A percentile compares a stretch with the other conserved stretches of the same genome.
These are phyloP conservation scores for Isurus oxyrinchus DNA, from an alignment of 2,113 vertebrate genomes.

Conservation along the genomic window DNA sequence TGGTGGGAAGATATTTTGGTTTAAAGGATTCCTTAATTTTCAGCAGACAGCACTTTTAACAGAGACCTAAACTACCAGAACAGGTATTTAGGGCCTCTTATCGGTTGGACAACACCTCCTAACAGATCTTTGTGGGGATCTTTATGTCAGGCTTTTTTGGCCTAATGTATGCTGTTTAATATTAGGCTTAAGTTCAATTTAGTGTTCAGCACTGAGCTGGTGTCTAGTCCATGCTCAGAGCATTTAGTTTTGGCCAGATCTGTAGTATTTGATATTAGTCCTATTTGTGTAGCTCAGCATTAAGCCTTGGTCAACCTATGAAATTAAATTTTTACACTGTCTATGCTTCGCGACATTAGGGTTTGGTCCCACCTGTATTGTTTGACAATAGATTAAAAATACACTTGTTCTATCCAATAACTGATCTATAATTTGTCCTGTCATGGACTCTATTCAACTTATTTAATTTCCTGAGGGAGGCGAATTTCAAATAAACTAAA, in stretches of 20 bases:
- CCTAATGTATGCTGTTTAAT: not conserved
- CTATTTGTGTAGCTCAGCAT: not conserved
- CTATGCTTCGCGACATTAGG: not conserved
- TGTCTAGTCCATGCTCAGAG: not conserved
- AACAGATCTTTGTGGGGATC: no score
- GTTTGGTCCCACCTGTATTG: not conserved
- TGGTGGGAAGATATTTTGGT: no score
- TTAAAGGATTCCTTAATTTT: no score
- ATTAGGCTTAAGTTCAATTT: not conserved
- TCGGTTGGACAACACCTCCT: not conserved
- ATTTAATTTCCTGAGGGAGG: conserved; percentile 14
- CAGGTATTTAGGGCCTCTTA: no score
- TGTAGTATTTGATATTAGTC: not conserved
- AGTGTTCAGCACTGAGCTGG: not conserved
- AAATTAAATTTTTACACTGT: not conserved
- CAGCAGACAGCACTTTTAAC: no score
- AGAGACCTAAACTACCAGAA: no score
- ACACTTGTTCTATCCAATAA: not conserved
- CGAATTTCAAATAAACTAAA: not conserved
- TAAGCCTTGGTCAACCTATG: not conserved
- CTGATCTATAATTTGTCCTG: not conserved
- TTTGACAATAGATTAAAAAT: not conserved
- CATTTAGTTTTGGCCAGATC: not conserved
- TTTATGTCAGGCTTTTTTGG: not conserved
- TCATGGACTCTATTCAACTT: not conserved